phyloP scores from a whole-genome alignment of 2,888 invertebrate species.

The Clanis bilineata region DNA sequence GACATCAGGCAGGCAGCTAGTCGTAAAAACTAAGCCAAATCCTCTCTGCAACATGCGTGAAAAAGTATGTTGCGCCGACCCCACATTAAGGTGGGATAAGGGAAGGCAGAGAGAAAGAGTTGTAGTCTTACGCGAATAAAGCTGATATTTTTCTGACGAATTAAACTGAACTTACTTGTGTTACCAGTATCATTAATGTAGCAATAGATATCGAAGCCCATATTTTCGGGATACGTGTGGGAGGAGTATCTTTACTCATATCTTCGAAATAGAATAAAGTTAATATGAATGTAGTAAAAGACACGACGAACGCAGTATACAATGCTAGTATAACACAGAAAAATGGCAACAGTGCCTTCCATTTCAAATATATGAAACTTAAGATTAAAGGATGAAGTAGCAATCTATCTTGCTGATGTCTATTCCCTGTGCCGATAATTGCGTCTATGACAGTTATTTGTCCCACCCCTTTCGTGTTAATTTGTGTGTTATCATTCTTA shows the following conservation, averaged over 20 bases:
- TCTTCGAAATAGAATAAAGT: slow-evolving; percentile 30
- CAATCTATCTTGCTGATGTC: slow-evolving; percentile 54
- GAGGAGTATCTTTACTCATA: slow-evolving; percentile 21
- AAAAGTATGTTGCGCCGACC: no score
- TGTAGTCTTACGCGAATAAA: no score
- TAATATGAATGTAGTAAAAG: slow-evolving; percentile 61
- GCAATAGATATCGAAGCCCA: slow-evolving; percentile 25
- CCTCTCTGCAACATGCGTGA: no score
- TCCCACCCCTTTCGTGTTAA: background rate
- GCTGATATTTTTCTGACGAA: no score
- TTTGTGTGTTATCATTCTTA: slow-evolving; percentile 20
- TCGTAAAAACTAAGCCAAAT: no score
- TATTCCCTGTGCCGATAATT: slow-evolving; percentile 13
- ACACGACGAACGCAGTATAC: slow-evolving; percentile 63
- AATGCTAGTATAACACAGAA: slow-evolving; percentile 66
- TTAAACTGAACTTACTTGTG: slow-evolving; percentile 26
- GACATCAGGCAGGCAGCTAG: no score
- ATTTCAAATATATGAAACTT: slow-evolving; percentile 76
- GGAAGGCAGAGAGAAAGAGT: no score
- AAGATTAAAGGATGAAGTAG: slow-evolving; percentile 77
- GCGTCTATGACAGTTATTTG: slow-evolving; percentile 18
- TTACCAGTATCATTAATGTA: slow-evolving; percentile 22
- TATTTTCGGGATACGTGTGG: slow-evolving; percentile 17
- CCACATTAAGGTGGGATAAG: no score
- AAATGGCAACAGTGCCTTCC: slow-evolving; percentile 68